Conservation (phyloP, 2,113 vertebrate genomes). For the Prinia subflava region DNA sequence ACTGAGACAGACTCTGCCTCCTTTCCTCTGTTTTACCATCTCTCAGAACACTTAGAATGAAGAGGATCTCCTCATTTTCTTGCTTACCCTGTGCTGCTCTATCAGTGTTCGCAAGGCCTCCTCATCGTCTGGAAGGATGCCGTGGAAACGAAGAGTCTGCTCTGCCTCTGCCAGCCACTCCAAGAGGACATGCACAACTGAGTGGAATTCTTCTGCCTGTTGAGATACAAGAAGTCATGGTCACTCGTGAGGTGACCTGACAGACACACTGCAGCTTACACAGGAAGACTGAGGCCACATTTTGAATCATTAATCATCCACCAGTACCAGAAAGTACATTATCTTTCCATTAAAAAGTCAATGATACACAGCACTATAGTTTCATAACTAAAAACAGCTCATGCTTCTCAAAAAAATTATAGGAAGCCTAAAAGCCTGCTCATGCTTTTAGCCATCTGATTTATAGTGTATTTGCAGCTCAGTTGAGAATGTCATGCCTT, state of each 20-base stretch:
- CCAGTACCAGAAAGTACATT: not conserved
- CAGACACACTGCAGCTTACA: not conserved
- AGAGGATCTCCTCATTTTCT: not conserved
- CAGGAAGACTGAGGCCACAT: not conserved
- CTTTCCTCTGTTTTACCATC: not conserved
- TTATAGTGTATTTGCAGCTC: slow-evolving; percentile 27
- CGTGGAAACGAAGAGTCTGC: slow-evolving; percentile 93
- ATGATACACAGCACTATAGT: slow-evolving; percentile 7
- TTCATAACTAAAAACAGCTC: slow-evolving; percentile 51
- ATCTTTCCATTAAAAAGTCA: slow-evolving; percentile 47
- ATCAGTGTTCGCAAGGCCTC: slow-evolving; percentile 87
- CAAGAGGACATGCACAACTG: slow-evolving; percentile 90
- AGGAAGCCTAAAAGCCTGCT: slow-evolving; percentile 34
- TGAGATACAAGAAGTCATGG: not conserved
- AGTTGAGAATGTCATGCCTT: slow-evolving; percentile 10
- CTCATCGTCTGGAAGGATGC: slow-evolving; percentile 91
- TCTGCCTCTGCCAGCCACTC: slow-evolving; percentile 98
- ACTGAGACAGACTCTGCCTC: not conserved
- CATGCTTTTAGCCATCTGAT: slow-evolving; percentile 45
- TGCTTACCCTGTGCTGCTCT: slow-evolving; percentile 89
- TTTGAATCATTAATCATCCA: slow-evolving; percentile 14
- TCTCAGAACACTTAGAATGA: not conserved
- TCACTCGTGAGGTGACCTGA: not conserved
- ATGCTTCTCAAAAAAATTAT: not conserved
- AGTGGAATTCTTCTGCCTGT: slow-evolving; percentile 97